Evolutionary conservation across 1,140 invertebrate species (phyloP), one percentile per base, ranked within the genome.

Genomic region (Leptinotarsa texana): DNA sequence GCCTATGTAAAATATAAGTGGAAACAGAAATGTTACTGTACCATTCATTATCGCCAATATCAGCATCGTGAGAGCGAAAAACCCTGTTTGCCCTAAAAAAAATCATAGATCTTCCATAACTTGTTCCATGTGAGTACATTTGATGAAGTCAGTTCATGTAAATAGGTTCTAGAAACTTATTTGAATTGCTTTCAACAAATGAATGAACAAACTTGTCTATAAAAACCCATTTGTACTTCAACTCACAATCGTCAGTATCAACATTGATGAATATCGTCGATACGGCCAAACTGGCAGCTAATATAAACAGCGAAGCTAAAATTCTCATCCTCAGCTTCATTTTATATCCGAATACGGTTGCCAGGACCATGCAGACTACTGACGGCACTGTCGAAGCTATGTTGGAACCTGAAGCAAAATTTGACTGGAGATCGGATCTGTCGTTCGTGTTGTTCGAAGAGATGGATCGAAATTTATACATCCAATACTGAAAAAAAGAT

Each of bases 401-500:
- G 15, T 22, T 69, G 13, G 65, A 51, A 15, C 57, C 65, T 21
- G 73, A 74, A 5, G 66, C 73, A 63, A 69, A 74, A 48, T 74
- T 69, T 4, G 73, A 68, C 57, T 74, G 73, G 1, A 74, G 48
- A 13, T 13, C 11, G 15, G 65, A 69, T 51, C 68, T 69, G 66
- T 63, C 11, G 15, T 70, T 42, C 33, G 68, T 22, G 17, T 74
- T 27, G n/a, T 61, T 33, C 6, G 67, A 57, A 18, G 57, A 47
- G 8, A 33, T 69, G 22, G 49, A 69, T 51, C 73, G 18, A n/a
- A 74, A 74, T 63, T 74, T 74, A 15, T 74, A 70, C 73, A 74
- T 74, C 73, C 73, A 74, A n/a, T 74, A 74, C 73, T 74, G 33
- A 63, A 74, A 69, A 69, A 18, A 67, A 15, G n/a, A 57, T 15